phyloP scores from a whole-genome alignment of 2,113 vertebrate genomes.

The Lophius piscatorius region DNA sequence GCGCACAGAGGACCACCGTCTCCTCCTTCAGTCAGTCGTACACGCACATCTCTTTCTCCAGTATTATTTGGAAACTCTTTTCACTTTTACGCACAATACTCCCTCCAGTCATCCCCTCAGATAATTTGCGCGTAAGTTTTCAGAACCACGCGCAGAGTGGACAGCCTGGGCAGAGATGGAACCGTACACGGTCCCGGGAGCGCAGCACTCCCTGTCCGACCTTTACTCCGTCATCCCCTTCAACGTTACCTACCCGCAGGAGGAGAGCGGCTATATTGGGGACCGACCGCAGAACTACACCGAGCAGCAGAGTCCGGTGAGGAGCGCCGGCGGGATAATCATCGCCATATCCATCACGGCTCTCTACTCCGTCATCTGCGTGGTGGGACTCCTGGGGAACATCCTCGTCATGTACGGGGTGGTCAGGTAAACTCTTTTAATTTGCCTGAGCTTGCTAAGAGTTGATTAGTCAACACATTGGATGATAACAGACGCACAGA shows the following conservation, averaged over 20 bases:
- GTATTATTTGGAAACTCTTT: constrained; percentile 7
- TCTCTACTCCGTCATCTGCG: constrained; percentile 91
- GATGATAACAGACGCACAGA: too few species aligned
- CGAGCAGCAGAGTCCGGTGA: constrained; percentile 52
- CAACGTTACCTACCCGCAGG: constrained; percentile 78
- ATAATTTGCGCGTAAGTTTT: constrained; percentile 22
- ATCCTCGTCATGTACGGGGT: constrained; percentile 94
- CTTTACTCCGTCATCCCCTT: constrained; percentile 75
- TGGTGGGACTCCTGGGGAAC: constrained; percentile 93
- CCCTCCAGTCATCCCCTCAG: too few species aligned
- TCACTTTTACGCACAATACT: background rate
- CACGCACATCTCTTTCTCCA: background rate
- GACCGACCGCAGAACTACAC: constrained; percentile 76
- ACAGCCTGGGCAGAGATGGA: constrained; percentile 73
- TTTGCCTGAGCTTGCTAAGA: too few species aligned
- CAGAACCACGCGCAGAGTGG: constrained; percentile 8
- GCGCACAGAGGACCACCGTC: constrained; percentile 4
- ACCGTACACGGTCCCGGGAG: constrained; percentile 66
- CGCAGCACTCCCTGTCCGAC: constrained; percentile 74
- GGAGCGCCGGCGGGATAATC: constrained; percentile 81
- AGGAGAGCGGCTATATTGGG: constrained; percentile 56
- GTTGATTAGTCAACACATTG: too few species aligned
- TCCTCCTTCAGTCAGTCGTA: constrained; percentile 6
- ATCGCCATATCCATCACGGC: constrained; percentile 91
- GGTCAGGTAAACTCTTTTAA: constrained; percentile 84